These are phyloP conservation scores for Ylistrum balloti DNA, from an alignment of 1,140 invertebrate genomes.

Conservation along the genomic window DNA sequence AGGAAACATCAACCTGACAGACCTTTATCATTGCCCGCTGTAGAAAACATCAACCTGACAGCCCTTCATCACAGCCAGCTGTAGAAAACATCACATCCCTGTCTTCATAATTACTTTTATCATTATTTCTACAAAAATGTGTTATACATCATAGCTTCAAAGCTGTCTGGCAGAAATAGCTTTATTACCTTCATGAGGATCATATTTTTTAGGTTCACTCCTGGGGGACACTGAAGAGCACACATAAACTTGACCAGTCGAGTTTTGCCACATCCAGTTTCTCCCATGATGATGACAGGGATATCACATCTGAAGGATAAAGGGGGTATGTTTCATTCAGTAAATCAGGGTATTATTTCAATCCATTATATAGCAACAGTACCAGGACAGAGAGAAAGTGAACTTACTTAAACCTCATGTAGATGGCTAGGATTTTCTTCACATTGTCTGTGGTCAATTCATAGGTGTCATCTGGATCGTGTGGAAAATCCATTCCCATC, in stretches of 20 bases:
- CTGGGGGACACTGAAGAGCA: conserved; percentile 70
- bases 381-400: background rate
- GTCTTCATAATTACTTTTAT: too few relatives aligned
- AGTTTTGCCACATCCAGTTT: conserved; percentile 82
- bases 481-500: conserved; percentile 69
- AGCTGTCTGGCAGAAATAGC: too few relatives aligned
- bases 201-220: conserved; percentile 72
- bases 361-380: too few relatives aligned
- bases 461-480: conserved; percentile 77
- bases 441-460: conserved; percentile 80
- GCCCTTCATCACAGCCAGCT: too few relatives aligned
- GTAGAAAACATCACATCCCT: too few relatives aligned
- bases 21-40: too few relatives aligned
- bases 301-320: conserved; percentile 74
- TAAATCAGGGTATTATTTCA: too few relatives aligned
- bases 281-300: conserved; percentile 81
- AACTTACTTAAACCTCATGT: conserved; percentile 77
- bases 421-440: conserved; percentile 80
- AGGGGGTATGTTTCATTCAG: too few relatives aligned
- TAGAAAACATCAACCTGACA: too few relatives aligned
- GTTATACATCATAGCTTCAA: too few relatives aligned
- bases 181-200: conserved; percentile 79
- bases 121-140: too few relatives aligned
- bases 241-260: conserved; percentile 78
- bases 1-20: too few relatives aligned